These are phyloP conservation scores for Seira sanloemensis DNA, from an alignment of 2,888 invertebrate genomes.

Conservation along the genomic window DNA sequence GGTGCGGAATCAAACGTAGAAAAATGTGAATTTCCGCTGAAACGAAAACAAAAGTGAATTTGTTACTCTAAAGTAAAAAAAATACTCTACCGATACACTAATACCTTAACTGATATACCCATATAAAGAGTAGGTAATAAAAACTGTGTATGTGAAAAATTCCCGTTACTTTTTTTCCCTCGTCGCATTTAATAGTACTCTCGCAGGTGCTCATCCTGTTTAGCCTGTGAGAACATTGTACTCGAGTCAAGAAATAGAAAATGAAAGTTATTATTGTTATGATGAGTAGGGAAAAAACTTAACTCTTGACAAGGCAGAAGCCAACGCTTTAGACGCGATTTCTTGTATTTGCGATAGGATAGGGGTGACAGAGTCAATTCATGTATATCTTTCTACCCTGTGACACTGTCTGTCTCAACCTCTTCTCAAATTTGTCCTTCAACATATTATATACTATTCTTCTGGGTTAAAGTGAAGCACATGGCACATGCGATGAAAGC, in stretches of 20 bases:
- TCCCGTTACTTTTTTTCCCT: conserved; percentile 43
- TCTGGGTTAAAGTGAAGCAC: background rate
- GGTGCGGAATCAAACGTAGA: conserved; percentile 23
- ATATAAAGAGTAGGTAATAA: background rate
- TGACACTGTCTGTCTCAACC: conserved; percentile 26
- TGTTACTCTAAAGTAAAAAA: conserved; percentile 5
- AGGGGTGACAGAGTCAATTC: background rate
- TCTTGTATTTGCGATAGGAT: conserved; percentile 19
- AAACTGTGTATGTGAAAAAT: conserved; percentile 20
- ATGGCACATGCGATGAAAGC: background rate
- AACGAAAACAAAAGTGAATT: conserved; percentile 57
- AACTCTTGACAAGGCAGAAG: too few relatives aligned
- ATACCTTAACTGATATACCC: background rate
- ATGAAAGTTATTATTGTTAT: conserved; percentile 48
- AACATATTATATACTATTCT: background rate
- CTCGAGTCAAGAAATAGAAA: conserved; percentile 36
- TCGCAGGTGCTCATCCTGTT: conserved; percentile 47
- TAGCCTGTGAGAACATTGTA: conserved; percentile 50
- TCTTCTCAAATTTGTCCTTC: conserved; percentile 46
- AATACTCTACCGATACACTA: background rate
- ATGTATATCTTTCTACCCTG: background rate
- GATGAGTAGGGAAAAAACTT: too few relatives aligned
- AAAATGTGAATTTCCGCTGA: conserved; percentile 51
- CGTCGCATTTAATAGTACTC: conserved; percentile 2
- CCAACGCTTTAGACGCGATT: background rate